Conservation (phyloP, 2,113 vertebrate species). For the Callithrix jacchus region DNA sequence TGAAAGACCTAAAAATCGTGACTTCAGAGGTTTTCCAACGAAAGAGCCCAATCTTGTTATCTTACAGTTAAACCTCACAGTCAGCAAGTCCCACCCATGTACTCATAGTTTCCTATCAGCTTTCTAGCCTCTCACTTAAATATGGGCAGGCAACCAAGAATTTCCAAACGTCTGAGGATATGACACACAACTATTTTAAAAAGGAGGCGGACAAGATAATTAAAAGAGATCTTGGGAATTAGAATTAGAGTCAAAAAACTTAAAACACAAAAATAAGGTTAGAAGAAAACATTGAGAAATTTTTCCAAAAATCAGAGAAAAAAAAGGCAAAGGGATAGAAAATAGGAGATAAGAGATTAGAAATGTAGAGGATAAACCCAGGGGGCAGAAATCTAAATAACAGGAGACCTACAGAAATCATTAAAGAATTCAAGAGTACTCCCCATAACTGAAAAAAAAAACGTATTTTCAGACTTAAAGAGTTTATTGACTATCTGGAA, state of each 20-base stretch:
- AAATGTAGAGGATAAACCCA: neutral
- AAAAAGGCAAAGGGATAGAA: neutral
- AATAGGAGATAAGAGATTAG: neutral
- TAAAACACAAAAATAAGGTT: neutral
- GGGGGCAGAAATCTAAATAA: neutral
- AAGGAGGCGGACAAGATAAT: neutral
- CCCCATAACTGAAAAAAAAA: neutral
- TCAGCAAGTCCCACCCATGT: neutral
- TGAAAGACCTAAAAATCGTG: neutral
- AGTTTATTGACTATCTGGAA: neutral
- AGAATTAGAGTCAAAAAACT: neutral
- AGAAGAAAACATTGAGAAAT: neutral
- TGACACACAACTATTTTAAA: neutral
- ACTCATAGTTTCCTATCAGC: neutral
- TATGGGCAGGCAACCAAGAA: neutral
- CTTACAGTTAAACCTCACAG: neutral
- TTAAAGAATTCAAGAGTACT: slow-evolving; percentile 36
- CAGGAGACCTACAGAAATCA: neutral
- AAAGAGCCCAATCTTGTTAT: neutral
- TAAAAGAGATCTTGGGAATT: neutral
- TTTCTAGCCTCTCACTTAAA: neutral
- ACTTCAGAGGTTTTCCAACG: neutral
- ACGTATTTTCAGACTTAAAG: neutral
- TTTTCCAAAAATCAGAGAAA: neutral
- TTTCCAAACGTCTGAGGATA: neutral